These are phyloP conservation scores for Leptoteleia sp. DNA, from an alignment of 1,140 invertebrate species.

Conservation along the genomic window DNA sequence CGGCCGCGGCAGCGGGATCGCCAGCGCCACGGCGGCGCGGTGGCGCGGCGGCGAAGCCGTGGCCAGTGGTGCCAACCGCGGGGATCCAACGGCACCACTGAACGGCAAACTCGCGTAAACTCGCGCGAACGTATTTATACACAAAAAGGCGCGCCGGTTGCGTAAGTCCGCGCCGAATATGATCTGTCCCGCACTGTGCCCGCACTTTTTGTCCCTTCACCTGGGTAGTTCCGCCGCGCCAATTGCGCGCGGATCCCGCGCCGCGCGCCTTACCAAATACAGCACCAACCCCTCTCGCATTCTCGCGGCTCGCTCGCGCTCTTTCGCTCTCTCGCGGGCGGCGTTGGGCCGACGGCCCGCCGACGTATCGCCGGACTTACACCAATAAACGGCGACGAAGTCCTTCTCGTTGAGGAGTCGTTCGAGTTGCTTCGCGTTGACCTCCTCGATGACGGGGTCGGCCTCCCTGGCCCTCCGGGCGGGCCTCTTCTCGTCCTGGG, in stretches of 20 bases:
- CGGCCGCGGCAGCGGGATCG: neutral
- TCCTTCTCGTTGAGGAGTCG: slow-evolving; percentile 93
- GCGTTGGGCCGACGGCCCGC: too few relatives aligned
- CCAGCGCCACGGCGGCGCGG: neutral
- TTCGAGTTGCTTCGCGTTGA: slow-evolving; percentile 94
- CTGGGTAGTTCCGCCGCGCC: slow-evolving; percentile 21
- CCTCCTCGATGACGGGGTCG: slow-evolving; percentile 94
- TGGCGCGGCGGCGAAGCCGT: too few relatives aligned
- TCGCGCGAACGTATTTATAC: slow-evolving; percentile 23
- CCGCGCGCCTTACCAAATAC: slow-evolving; percentile 32
- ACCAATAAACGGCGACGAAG: slow-evolving; percentile 97
- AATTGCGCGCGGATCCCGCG: slow-evolving; percentile 5
- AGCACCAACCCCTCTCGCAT: slow-evolving; percentile 18
- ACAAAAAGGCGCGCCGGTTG: slow-evolving; percentile 31
- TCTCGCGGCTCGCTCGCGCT: slow-evolving; percentile 4
- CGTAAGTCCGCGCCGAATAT: slow-evolving; percentile 40
- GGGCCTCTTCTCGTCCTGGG: slow-evolving; percentile 52
- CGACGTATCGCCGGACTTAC: slow-evolving; percentile 85
- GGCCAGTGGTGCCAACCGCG: slow-evolving; percentile 34
- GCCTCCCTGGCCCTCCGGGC: slow-evolving; percentile 74
- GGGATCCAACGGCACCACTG: slow-evolving; percentile 24
- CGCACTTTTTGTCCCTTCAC: slow-evolving; percentile 20
- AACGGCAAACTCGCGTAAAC: slow-evolving; percentile 23
- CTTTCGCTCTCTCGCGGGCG: neutral
- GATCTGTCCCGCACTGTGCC: slow-evolving; percentile 26